Conservation (phyloP, 2,113 vertebrate species). For the Lepus americanus region DNA sequence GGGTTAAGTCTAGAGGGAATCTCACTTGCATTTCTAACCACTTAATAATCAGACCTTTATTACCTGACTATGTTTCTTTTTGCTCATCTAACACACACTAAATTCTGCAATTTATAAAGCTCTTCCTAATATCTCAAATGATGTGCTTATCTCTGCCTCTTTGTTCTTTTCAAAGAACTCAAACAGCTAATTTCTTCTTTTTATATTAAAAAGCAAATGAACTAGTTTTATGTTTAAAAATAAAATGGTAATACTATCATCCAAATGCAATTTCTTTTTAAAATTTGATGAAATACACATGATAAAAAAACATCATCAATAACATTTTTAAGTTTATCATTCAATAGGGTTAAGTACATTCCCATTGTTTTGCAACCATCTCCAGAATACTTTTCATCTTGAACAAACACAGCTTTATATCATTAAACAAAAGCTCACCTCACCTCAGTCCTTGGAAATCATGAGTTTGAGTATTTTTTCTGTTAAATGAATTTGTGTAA, state of each 20-base stretch:
- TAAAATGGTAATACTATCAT: background rate
- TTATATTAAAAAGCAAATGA: slow-evolving; percentile 20
- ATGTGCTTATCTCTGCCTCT: background rate
- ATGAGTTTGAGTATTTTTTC: background rate
- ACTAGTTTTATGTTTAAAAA: slow-evolving; percentile 28
- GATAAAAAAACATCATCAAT: background rate
- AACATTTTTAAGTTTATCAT: background rate
- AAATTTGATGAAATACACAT: background rate
- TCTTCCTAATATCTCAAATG: background rate
- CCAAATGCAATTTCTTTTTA: background rate
- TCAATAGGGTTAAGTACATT: background rate
- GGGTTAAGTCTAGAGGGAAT: slow-evolving; percentile 9
- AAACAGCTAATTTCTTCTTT: background rate
- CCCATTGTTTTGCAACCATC: background rate
- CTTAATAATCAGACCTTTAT: slow-evolving; percentile 1
- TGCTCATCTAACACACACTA: background rate
- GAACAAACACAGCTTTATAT: background rate
- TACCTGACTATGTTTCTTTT: background rate
- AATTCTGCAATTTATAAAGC: background rate
- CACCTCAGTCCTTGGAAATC: background rate
- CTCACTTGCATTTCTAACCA: background rate
- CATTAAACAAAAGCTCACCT: background rate
- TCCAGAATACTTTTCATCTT: background rate
- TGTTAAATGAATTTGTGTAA: background rate
- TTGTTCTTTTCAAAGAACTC: background rate